phyloP scores from a whole-genome alignment of 2,888 invertebrate genomes.

The Oligia fasciuncula region DNA sequence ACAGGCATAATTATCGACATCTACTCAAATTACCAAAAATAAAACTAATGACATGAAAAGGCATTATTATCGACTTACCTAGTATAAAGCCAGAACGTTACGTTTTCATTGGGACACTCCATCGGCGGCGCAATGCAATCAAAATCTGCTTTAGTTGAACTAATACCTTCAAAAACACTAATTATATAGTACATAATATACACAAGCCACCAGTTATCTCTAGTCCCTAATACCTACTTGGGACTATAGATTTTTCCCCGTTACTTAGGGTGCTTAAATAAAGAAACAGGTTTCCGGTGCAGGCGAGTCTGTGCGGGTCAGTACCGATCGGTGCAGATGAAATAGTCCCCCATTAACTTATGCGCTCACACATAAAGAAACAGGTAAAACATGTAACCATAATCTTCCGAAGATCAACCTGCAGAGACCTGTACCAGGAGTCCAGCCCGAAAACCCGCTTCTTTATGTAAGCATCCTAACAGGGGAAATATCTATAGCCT shows the following conservation, averaged over 20 bases:
- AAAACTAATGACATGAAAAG: neutral
- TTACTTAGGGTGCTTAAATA: too few relatives aligned
- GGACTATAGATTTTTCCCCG: too few relatives aligned
- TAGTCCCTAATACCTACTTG: neutral
- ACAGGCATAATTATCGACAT: neutral
- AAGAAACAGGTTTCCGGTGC: too few relatives aligned
- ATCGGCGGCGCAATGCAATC: slow-evolving; percentile 80
- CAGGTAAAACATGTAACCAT: too few relatives aligned
- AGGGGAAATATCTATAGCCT: neutral
- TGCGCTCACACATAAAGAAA: too few relatives aligned
- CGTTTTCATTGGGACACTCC: slow-evolving; percentile 90
- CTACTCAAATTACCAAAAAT: neutral
- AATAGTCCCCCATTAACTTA: too few relatives aligned
- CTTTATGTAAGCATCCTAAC: too few relatives aligned
- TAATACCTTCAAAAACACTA: slow-evolving; percentile 51
- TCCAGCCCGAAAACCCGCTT: too few relatives aligned
- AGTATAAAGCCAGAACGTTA: slow-evolving; percentile 91
- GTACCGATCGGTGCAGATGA: too few relatives aligned
- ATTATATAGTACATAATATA: slow-evolving; percentile 10
- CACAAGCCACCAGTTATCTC: neutral
- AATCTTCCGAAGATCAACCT: too few relatives aligned
- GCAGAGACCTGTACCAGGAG: too few relatives aligned
- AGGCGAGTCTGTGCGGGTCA: too few relatives aligned
- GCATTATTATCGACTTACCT: slow-evolving; percentile 79
- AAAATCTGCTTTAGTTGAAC: slow-evolving; percentile 12